Conservation (phyloP, 2,888 invertebrate species). For the Parochlus steinenii region DNA sequence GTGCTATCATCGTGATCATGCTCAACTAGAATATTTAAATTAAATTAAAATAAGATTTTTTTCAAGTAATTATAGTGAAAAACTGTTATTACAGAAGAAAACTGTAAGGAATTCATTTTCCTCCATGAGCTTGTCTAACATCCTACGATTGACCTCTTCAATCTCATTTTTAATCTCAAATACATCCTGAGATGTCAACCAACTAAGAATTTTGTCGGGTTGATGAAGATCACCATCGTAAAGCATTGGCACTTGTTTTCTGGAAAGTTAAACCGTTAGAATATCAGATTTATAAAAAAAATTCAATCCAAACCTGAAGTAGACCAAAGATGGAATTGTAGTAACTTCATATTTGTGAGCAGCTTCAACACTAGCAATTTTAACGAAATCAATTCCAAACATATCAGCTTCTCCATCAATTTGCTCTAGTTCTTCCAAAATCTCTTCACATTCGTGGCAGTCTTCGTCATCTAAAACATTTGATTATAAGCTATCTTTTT, state of each 20-base stretch:
- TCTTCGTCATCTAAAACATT: slow-evolving; percentile 59
- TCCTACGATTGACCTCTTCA: slow-evolving; percentile 91
- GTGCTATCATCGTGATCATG: slow-evolving; percentile 63
- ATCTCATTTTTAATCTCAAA: slow-evolving; percentile 94
- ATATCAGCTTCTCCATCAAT: slow-evolving; percentile 91
- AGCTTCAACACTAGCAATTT: slow-evolving; percentile 67
- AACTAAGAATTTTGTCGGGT: slow-evolving; percentile 67
- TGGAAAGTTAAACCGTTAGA: slow-evolving; percentile 14
- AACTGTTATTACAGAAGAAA: slow-evolving; percentile 67
- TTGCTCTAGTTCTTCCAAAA: slow-evolving; percentile 76
- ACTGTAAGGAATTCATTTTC: slow-evolving; percentile 92
- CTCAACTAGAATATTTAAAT: slow-evolving; percentile 43
- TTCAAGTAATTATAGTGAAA: slow-evolving; percentile 9
- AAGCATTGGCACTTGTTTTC: slow-evolving; percentile 58
- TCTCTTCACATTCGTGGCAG: slow-evolving; percentile 81
- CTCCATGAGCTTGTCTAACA: slow-evolving; percentile 85
- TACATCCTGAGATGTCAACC: slow-evolving; percentile 87
- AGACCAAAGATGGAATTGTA: slow-evolving; percentile 70
- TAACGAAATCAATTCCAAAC: slow-evolving; percentile 88
- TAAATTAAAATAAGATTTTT: slow-evolving; percentile 7
- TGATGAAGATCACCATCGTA: slow-evolving; percentile 83
- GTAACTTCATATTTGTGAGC: slow-evolving; percentile 69
- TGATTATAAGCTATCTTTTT: neutral
- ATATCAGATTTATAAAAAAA: neutral
- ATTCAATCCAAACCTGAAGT: slow-evolving; percentile 44